Base-by-base conservation (phyloP, 64 coral and sea anemone genomes). In the Porites lutea region DNA sequence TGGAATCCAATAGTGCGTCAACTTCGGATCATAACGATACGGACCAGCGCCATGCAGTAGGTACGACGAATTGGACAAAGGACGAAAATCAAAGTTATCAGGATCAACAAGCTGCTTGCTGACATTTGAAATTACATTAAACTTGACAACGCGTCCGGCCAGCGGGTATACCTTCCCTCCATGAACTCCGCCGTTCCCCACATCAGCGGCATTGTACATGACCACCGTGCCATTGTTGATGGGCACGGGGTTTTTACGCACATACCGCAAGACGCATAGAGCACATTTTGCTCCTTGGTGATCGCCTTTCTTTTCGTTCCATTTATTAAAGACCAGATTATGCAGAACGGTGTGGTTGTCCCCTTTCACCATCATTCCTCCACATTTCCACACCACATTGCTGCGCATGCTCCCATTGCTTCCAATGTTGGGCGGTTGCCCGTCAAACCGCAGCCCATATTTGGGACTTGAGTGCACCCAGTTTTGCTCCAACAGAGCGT, bases 61-160 rank as follows among this genome's bases (percentile, higher is more conserved):
- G 37, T 87, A 93, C 18, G 65, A 61, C 3, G 83, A 93, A 19
- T 50, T 50, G 12, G 75, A 10, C 2, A 23, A 27, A 50, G 91
- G 91, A 4, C 91, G 82, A 50, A 93, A 87, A 23, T 93, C 91
- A 13, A 74, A 79, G 65, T 93, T 93, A 2, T 87, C 76, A 47
- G 91, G 74, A 58, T 93, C 91, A n/a, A 72, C 65, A 55, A 93
- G 14, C 46, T 93, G 74, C 7, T 67, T 16, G 15, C 83, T 79
- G 15, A 93, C 74, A 20, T 80, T 73, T 19, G 72, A 61, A 58
- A 87, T 69, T 2, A 93, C 53, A 74, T 87, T 88, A 57, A 58
- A 55, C 71, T 72, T 15, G 2, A 83, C 53, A 15, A 91, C 62
- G 19, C 68, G 50, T 44, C 89, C 89, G 22, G 89, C 78, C 12